Conservation (phyloP, 1,140 invertebrate genomes). For the Ceratina calcarata region DNA sequence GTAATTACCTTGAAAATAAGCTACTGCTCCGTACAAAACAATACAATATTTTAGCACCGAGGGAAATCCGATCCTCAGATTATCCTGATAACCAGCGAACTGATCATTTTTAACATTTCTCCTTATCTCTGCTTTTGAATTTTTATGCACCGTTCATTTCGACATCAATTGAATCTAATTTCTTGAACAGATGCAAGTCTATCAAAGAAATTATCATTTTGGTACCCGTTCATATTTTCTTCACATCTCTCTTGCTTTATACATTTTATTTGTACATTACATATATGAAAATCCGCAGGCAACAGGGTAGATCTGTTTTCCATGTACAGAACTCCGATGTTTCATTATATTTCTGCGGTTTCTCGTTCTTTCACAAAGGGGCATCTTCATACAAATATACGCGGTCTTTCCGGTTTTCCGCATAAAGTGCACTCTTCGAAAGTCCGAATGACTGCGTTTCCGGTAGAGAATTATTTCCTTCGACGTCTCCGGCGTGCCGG, state of each 20-base stretch:
- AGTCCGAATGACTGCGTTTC: not conserved
- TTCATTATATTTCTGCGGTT: not conserved
- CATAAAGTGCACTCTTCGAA: not conserved
- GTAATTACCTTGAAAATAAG: not conserved
- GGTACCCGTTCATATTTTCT: too few relatives aligned
- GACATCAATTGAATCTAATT: too few relatives aligned
- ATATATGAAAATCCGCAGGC: too few relatives aligned
- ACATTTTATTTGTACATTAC: too few relatives aligned
- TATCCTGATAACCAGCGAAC: too few relatives aligned
- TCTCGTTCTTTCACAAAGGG: not conserved
- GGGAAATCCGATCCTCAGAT: too few relatives aligned
- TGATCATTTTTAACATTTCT: too few relatives aligned
- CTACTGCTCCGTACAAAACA: not conserved
- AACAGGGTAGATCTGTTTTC: not conserved
- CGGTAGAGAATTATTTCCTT: slow-evolving; percentile 2
- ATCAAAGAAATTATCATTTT: too few relatives aligned
- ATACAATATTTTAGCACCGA: not conserved
- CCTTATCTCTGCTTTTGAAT: too few relatives aligned
- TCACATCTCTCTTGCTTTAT: too few relatives aligned
- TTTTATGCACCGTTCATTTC: too few relatives aligned
- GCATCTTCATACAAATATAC: not conserved
- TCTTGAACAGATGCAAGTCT: too few relatives aligned
- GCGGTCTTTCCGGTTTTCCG: not conserved
- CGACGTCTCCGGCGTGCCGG: not conserved
- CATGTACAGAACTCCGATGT: not conserved